Evolutionary conservation across 64 coral and sea anemone species (phyloP).

Genomic region (Actinia tenebrosa): DNA sequence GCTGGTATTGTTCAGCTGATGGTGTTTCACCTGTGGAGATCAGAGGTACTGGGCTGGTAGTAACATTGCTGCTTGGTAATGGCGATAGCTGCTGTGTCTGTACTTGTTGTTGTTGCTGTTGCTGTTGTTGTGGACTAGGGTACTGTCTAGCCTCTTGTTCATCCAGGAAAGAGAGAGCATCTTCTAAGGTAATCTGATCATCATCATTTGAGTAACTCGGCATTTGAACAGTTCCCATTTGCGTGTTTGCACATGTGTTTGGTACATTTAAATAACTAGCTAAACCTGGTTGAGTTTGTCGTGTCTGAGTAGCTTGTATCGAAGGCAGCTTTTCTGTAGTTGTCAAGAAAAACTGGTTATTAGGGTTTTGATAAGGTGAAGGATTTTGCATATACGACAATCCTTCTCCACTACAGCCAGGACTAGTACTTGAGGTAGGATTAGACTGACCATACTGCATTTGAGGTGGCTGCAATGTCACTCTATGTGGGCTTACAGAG

Average conservation of each 20-base stretch:
- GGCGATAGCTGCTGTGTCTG: neutral
- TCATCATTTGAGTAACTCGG: neutral
- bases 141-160: neutral
- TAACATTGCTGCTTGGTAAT: neutral
- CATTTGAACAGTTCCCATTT: neutral
- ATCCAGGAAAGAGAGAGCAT: neutral
- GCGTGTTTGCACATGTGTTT: neutral
- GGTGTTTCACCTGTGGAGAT: neutral
- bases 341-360: neutral
- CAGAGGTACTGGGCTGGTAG: neutral
- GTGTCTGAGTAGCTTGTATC: neutral
- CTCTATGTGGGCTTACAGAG: neutral
- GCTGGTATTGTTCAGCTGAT: neutral
- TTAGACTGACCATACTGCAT: neutral
- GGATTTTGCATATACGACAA: neutral
- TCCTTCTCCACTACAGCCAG: neutral
- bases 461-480: neutral
- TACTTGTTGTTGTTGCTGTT: neutral
- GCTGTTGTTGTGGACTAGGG: neutral
- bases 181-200: constrained; percentile 3
- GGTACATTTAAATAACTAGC: neutral
- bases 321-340: neutral
- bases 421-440: neutral
- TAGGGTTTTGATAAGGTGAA: neutral
- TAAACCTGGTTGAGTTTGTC: neutral